phyloP scores from a whole-genome alignment of 2,113 vertebrate species.

The Alectura lathami region DNA sequence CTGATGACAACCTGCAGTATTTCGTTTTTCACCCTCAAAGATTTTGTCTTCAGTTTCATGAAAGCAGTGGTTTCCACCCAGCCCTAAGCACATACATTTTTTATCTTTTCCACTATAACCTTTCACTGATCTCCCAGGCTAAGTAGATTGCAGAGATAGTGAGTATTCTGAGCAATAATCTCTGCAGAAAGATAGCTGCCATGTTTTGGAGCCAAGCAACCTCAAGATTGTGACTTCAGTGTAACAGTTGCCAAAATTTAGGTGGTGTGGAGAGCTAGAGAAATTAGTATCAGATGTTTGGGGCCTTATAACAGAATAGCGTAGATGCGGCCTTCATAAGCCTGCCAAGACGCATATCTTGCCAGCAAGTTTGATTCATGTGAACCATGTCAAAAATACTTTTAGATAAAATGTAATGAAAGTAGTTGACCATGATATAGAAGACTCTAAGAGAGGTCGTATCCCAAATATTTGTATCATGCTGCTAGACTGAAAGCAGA shows the following conservation, averaged over 20 bases:
- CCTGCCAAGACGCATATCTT: neutral
- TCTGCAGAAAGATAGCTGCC: neutral
- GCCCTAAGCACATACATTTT: neutral
- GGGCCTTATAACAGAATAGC: neutral
- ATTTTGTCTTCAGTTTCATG: neutral
- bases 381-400: constrained; percentile 17
- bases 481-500: neutral
- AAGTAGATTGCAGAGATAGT: neutral
- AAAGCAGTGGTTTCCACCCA: neutral
- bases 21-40: neutral
- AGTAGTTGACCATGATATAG: neutral
- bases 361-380: constrained; percentile 5
- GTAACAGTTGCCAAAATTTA: constrained; percentile 35
- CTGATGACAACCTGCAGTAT: neutral
- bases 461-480: neutral
- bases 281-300: constrained; percentile 49
- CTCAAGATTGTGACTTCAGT: neutral
- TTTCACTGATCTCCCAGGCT: neutral
- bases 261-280: constrained; percentile 24
- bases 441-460: neutral
- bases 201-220: neutral
- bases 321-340: neutral
- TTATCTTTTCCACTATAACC: neutral
- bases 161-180: neutral
- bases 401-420: neutral